phyloP scores from a whole-genome alignment of 2,888 invertebrate genomes.

The Listrodromus nycthemerus region DNA sequence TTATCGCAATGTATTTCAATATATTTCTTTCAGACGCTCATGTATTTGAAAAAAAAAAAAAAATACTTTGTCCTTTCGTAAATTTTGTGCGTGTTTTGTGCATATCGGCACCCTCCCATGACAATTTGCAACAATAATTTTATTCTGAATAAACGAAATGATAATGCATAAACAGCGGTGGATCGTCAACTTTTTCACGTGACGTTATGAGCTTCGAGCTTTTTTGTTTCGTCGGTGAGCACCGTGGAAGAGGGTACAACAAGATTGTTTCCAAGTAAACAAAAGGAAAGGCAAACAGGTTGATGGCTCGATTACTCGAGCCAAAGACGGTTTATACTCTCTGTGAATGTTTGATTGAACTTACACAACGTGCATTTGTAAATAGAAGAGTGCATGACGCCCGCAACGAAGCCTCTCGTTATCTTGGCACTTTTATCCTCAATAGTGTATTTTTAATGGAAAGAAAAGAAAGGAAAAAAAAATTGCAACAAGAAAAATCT shows the following conservation, averaged over 20 bases:
- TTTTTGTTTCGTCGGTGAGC: conserved; percentile 12
- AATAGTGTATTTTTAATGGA: conserved; percentile 7
- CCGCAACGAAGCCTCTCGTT: conserved; percentile 4
- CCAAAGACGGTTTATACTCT: conserved; percentile 26
- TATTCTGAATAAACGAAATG: conserved; percentile 40
- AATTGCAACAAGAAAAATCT: neutral
- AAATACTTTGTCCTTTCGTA: conserved; percentile 5
- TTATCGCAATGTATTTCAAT: neutral
- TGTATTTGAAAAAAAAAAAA: too few species aligned
- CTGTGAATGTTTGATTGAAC: conserved; percentile 27
- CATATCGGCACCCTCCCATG: conserved; percentile 19
- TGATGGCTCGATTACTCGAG: conserved; percentile 26
- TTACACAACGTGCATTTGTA: conserved; percentile 49
- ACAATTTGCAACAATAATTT: conserved; percentile 36
- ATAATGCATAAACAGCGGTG: conserved; percentile 1
- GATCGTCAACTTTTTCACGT: conserved; percentile 33
- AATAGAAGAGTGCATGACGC: conserved; percentile 39
- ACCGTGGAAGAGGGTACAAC: conserved; percentile 17
- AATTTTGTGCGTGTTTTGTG: neutral
- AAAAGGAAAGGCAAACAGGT: conserved; percentile 10
- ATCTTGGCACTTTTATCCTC: conserved; percentile 31
- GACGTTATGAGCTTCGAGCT: neutral
- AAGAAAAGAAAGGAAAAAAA: conserved; percentile 3
- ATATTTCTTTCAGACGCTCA: conserved; percentile 4
- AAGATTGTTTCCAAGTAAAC: conserved; percentile 19